Evolutionary conservation across 2,113 vertebrate species (phyloP).

Genomic region (Eonycteris spelaea): DNA sequence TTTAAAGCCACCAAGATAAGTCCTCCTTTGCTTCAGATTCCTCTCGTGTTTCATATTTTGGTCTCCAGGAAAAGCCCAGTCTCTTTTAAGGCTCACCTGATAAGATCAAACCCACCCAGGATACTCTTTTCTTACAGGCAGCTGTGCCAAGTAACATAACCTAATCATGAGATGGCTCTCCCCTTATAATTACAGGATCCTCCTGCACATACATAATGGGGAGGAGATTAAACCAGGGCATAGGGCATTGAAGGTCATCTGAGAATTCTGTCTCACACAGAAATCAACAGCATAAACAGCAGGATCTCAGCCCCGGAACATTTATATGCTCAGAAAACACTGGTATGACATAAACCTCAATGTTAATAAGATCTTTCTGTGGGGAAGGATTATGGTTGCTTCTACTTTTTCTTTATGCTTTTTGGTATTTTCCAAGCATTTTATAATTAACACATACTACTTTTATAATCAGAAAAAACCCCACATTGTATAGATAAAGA

Average conservation of each 20-base stretch:
- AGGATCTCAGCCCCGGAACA: background rate
- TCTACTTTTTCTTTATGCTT: background rate
- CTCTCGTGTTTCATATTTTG: background rate
- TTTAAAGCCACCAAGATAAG: background rate
- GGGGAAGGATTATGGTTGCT: background rate
- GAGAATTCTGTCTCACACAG: background rate
- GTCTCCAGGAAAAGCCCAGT: background rate
- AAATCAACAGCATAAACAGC: background rate
- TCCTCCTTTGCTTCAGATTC: background rate
- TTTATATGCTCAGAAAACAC: background rate
- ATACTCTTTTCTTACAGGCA: background rate
- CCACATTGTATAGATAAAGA: background rate
- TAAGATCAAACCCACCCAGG: background rate
- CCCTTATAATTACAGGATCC: too few relatives aligned
- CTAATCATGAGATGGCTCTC: background rate
- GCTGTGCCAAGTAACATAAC: background rate
- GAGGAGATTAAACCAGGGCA: background rate
- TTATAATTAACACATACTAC: background rate
- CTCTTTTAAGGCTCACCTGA: background rate
- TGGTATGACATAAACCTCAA: background rate
- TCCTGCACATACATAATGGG: background rate
- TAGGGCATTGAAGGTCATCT: background rate
- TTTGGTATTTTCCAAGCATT: background rate
- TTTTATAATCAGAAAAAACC: background rate
- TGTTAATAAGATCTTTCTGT: background rate